phyloP scores from a whole-genome alignment of 1,140 invertebrate species.

The Pinna nobilis region DNA sequence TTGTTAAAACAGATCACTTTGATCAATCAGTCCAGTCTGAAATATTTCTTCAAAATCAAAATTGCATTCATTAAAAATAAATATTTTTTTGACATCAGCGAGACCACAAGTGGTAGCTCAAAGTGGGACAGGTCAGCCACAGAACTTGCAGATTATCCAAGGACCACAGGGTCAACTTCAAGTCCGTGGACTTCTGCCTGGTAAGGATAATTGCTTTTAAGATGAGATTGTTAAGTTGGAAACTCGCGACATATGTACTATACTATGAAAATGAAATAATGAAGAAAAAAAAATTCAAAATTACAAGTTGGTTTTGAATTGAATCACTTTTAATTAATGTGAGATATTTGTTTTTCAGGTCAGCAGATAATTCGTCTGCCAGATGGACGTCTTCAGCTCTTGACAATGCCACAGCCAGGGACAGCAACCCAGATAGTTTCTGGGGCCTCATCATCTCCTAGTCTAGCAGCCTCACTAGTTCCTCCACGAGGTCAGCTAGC shows the following conservation, averaged over 20 bases:
- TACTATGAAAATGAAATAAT: no score
- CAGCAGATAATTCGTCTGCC: constrained; percentile 95
- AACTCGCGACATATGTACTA: no score
- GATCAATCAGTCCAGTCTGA: no score
- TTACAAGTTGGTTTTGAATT: background rate
- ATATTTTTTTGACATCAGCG: no score
- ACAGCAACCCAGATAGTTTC: background rate
- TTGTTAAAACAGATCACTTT: no score
- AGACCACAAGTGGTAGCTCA: no score
- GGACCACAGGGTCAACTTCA: constrained; percentile 93
- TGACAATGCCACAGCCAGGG: constrained; percentile 77
- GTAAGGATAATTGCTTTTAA: constrained; percentile 53
- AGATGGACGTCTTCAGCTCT: constrained; percentile 93
- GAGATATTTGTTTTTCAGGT: constrained; percentile 72
- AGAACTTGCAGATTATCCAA: constrained; percentile 90
- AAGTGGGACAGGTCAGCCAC: no score
- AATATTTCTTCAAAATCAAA: no score
- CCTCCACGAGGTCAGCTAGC: constrained; percentile 22
- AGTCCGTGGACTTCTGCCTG: constrained; percentile 91
- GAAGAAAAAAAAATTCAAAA: no score
- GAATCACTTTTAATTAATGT: background rate
- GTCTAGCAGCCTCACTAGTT: background rate
- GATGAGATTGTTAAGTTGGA: background rate
- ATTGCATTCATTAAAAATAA: no score
- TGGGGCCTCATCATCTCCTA: constrained; percentile 15